A percentile compares a stretch with the other conserved stretches of the same genome.
phyloP scores from a whole-genome alignment of 2,888 invertebrate genomes.

The Camptogramma bilineatum region DNA sequence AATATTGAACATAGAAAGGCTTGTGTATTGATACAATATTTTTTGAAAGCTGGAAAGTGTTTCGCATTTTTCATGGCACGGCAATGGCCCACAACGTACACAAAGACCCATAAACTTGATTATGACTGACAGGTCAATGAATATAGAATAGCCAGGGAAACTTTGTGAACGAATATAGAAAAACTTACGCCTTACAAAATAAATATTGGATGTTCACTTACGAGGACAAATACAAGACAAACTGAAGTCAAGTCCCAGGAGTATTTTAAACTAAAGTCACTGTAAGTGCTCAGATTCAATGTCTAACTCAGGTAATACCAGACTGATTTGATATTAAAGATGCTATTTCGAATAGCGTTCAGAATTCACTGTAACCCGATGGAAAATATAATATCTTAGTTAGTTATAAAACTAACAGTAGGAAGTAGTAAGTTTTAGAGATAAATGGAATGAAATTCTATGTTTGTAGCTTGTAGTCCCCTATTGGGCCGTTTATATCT shows the following conservation, averaged over 20 bases:
- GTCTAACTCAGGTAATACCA: constrained; percentile 6
- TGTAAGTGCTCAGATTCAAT: constrained; percentile 13
- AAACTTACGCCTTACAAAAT: constrained; percentile 34
- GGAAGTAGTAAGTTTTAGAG: background rate
- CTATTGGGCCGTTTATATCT: background rate
- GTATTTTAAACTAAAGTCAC: constrained; percentile 6
- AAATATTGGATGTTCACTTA: constrained; percentile 47
- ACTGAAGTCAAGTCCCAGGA: constrained; percentile 26
- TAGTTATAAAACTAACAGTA: constrained; percentile 1
- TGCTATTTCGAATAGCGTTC: background rate
- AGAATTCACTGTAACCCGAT: background rate
- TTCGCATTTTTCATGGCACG: background rate
- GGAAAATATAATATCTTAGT: constrained; percentile 2
- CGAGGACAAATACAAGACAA: constrained; percentile 44
- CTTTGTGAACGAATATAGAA: constrained; percentile 16
- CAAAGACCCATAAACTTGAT: constrained; percentile 16
- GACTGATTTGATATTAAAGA: constrained; percentile 3
- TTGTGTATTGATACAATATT: background rate
- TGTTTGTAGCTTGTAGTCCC: background rate
- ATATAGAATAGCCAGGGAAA: constrained; percentile 21
- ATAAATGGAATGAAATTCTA: constrained; percentile 2
- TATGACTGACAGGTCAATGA: constrained; percentile 23
- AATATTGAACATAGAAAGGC: background rate
- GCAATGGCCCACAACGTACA: constrained; percentile 4
- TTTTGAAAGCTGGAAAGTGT: background rate